Percentiles rank a stretch among this genome's conserved stretches.
Evolutionary conservation across 2,797 vertebrate species (phyloP).

Genomic region (Tapera naevia): DNA sequence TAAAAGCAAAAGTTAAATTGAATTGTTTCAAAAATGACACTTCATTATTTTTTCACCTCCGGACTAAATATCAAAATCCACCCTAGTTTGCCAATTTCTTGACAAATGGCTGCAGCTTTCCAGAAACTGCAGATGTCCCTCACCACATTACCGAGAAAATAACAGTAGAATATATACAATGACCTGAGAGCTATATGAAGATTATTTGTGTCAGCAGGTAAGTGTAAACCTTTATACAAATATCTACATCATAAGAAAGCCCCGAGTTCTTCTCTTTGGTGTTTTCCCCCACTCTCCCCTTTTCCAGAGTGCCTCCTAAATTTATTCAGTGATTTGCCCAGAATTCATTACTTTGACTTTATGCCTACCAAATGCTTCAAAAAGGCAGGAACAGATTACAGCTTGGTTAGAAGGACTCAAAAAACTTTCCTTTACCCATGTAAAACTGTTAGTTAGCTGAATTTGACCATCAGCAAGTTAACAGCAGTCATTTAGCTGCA

Average conservation of each 20-base stretch:
- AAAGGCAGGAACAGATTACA: not conserved
- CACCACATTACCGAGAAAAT: not conserved
- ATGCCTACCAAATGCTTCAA: not conserved
- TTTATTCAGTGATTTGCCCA: not conserved
- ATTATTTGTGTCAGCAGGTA: not conserved
- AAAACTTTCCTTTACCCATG: not conserved
- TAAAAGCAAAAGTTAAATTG: not conserved
- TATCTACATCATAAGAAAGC: not conserved
- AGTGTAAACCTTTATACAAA: not conserved
- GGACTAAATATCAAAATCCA: not conserved
- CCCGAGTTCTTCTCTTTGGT: not conserved
- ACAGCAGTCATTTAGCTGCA: not conserved
- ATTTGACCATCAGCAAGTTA: not conserved
- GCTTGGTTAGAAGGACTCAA: not conserved
- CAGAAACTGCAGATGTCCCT: not conserved
- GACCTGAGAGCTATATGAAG: not conserved
- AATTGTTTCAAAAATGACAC: not conserved
- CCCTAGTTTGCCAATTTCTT: not conserved
- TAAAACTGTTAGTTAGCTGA: not conserved
- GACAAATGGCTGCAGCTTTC: not conserved
- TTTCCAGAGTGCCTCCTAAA: not conserved
- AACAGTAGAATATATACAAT: not conserved
- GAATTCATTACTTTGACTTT: not conserved
- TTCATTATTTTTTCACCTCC: not conserved
- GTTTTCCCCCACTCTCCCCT: not conserved